phyloP scores from a whole-genome alignment of 2,797 vertebrate species.

The Distichodus sexfasciatus region DNA sequence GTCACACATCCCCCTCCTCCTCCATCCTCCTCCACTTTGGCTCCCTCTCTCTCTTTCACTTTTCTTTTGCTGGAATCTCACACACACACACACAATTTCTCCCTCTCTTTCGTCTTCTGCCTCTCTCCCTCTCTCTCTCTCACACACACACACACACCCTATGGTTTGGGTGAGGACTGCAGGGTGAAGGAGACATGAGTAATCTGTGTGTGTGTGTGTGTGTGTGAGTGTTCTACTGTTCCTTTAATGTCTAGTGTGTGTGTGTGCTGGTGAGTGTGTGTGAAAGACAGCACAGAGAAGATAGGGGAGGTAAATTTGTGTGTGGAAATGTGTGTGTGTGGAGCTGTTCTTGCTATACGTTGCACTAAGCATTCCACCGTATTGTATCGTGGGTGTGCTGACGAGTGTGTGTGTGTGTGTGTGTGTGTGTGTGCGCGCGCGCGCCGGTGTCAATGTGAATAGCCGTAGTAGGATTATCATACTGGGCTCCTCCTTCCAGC shows the following conservation, averaged over 20 bases:
- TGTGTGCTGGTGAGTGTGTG: conserved; percentile 4
- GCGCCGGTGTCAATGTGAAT: conserved; percentile 39
- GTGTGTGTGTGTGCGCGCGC: conserved; percentile 27
- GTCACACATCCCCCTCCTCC: conserved; percentile 10
- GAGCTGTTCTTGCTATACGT: no score
- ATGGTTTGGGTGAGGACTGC: not conserved
- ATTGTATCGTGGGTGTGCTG: no score
- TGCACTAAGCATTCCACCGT: no score
- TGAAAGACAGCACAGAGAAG: no score
- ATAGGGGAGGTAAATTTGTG: no score
- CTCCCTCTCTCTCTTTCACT: conserved; percentile 2
- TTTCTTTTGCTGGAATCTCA: not conserved
- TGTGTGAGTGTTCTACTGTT: no score
- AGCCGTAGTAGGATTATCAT: conserved; percentile 49
- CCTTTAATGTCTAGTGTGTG: not conserved
- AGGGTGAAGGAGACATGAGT: no score
- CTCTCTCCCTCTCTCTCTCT: not conserved
- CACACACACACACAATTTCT: conserved; percentile 26
- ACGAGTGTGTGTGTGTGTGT: conserved; percentile 30
- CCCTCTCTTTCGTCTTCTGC: not conserved
- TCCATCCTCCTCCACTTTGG: conserved; percentile 30
- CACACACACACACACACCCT: conserved; percentile 11
- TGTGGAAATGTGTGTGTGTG: conserved; percentile 28
- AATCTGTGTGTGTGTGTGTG: not conserved
- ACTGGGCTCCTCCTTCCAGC: conserved; percentile 47